phyloP scores from a whole-genome alignment of 2,797 vertebrate species.

The Sebastes matsubarae region DNA sequence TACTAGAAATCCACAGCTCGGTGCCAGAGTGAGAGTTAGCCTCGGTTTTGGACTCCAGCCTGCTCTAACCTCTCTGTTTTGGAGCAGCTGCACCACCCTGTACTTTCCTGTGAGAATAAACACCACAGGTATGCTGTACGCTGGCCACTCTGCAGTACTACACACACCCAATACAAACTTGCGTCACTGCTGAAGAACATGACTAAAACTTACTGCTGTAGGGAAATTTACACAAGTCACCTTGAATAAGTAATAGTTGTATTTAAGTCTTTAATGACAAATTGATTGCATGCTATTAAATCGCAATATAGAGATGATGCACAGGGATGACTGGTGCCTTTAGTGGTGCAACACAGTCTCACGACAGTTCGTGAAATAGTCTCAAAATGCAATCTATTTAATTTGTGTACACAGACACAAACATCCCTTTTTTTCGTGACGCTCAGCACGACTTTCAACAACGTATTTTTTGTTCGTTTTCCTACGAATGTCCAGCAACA shows the following conservation, averaged over 20 bases:
- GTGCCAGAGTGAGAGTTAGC: constrained; percentile 69
- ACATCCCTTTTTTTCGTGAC: no score
- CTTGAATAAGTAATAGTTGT: constrained; percentile 9
- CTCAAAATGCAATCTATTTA: fast-evolving
- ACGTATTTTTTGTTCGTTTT: no score
- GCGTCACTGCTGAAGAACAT: constrained; percentile 36
- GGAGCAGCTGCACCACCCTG: constrained; percentile 71
- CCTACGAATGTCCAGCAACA: no score
- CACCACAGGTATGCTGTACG: constrained; percentile 77
- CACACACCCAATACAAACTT: constrained; percentile 43
- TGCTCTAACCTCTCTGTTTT: constrained; percentile 68
- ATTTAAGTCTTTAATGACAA: constrained; percentile 29
- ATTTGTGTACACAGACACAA: no score
- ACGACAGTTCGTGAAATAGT: no score
- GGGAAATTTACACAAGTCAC: constrained; percentile 14
- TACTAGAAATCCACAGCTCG: constrained; percentile 54
- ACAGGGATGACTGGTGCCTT: background rate
- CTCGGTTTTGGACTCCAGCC: constrained; percentile 63
- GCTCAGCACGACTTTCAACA: no score
- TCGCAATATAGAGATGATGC: constrained; percentile 18
- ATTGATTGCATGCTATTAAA: constrained; percentile 53
- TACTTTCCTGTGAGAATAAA: constrained; percentile 65
- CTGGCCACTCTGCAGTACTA: constrained; percentile 37
- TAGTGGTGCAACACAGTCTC: background rate
- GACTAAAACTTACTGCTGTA: constrained; percentile 1